Evolutionary conservation across 53 echinoderm and acorn worm genomes (phyloP), one percentile per base, ranked within the genome.

Genomic region (Holothuria leucospilota): DNA sequence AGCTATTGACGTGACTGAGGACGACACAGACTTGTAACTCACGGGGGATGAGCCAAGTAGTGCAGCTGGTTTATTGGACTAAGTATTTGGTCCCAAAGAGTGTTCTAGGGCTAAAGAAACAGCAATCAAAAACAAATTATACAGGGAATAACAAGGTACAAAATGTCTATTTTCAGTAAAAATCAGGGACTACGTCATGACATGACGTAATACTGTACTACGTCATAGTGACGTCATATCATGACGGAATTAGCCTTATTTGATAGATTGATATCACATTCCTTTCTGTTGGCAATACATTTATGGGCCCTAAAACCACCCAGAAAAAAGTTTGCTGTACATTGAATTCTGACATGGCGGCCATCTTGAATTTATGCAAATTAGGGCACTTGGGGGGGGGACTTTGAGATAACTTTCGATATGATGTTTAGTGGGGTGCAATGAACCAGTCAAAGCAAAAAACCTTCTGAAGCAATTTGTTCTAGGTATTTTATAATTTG

Each of bases 1-100:
- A 63, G 64, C 64, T 63, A 63, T 63, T 63, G 64, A 63, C 64
- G 64, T 63, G 64, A 63, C 64, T 63, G 64, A 63, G 64, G n/a
- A n/a, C n/a, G 64, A 63, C 8, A 63, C 16, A 26, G 64, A 63
- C 64, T 9, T 63, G 64, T 63, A 63, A 63, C 64, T 63, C 64
- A 63, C 64, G 64, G 64, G 64, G 64, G 64, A n/a, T 63, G 64
- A 63, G 14, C 64, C 64, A 63, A 14, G 64, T 63, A 63, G 64
- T 14, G 64, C 64, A 63, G 64, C 64, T 63, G 16, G 64, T 63
- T 63, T 63, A 63, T 59, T 63, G 64, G 64, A 63, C 64, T 63
- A 63, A 63, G 64, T 63, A 63, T 63, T 63, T 63, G 64, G 64
- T 63, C 64, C 8, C 64, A 63, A 63, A 63, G 6, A 63, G 64